phyloP scores from a whole-genome alignment of 2,113 vertebrate genomes.

The Mohoua ochrocephala region DNA sequence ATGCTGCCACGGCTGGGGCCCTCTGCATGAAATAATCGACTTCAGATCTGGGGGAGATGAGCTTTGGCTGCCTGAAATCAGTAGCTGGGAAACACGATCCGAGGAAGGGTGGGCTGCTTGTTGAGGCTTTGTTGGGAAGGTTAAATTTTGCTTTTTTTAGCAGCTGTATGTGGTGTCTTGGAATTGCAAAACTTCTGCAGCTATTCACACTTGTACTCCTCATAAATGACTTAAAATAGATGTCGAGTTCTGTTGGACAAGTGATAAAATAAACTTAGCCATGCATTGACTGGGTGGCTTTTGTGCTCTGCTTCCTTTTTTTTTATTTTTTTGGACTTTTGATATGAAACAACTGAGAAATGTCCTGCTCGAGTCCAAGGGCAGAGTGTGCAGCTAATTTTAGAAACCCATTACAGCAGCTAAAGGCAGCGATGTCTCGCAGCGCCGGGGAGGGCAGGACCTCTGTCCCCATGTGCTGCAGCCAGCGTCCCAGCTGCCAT shows the following conservation, averaged over 20 bases:
- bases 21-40: not conserved
- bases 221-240: slow-evolving; percentile 43
- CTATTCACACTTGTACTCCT: slow-evolving; percentile 43
- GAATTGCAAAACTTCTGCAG: slow-evolving; percentile 41
- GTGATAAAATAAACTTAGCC: slow-evolving; percentile 50
- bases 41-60: not conserved
- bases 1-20: not conserved
- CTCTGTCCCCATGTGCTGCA: not conserved
- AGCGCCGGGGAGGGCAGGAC: not conserved
- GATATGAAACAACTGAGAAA: slow-evolving; percentile 24
- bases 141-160: slow-evolving; percentile 44
- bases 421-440: not conserved
- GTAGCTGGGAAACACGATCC: not conserved
- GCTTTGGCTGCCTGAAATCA: not conserved
- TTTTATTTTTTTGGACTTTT: not conserved
- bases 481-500: not conserved
- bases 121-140: slow-evolving; percentile 14
- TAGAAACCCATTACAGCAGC: slow-evolving; percentile 6
- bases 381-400: slow-evolving; percentile 25
- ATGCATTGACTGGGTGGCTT: not conserved
- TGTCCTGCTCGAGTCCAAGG: not conserved
- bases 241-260: not conserved
- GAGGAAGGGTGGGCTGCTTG: not conserved
- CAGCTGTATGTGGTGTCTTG: slow-evolving; percentile 5
- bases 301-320: not conserved